phyloP scores from a whole-genome alignment of 2,888 invertebrate species.

The Merodon equestris region DNA sequence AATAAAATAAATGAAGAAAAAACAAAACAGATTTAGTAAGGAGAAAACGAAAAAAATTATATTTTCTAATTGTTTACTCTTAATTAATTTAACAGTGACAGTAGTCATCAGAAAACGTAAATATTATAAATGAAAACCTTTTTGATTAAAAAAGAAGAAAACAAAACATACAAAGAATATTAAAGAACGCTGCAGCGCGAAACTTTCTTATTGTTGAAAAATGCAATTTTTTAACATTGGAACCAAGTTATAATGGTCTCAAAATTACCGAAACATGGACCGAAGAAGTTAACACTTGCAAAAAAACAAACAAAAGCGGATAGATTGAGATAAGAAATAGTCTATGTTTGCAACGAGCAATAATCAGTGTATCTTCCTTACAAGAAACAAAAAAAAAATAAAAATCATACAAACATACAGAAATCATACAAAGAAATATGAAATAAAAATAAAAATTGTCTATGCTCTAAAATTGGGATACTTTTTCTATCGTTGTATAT shows the following conservation, averaged over 20 bases:
- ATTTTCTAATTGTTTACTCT: constrained; percentile 71
- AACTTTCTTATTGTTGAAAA: constrained; percentile 20
- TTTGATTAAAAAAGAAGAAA: constrained; percentile 40
- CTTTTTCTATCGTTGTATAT: constrained; percentile 64
- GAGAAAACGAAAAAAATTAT: constrained; percentile 68
- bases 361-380: constrained; percentile 64
- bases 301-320: constrained; percentile 12
- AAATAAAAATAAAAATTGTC: constrained; percentile 14
- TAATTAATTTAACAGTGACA: constrained; percentile 41
- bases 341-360: constrained; percentile 49
- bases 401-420: neutral
- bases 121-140: constrained; percentile 16
- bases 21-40: constrained; percentile 62
- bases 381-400: constrained; percentile 6
- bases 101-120: constrained; percentile 46
- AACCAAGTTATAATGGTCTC: constrained; percentile 34
- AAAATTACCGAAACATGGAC: constrained; percentile 45
- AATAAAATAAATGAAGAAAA: constrained; percentile 46
- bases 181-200: too few species aligned
- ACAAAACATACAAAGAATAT: constrained; percentile 15
- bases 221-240: constrained; percentile 28
- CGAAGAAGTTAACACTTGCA: constrained; percentile 54
- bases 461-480: constrained; percentile 63
- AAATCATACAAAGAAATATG: constrained; percentile 11
- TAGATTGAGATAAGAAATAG: too few species aligned